Base-by-base conservation (phyloP, 2,113 vertebrate species). In the Lathamus discolor region DNA sequence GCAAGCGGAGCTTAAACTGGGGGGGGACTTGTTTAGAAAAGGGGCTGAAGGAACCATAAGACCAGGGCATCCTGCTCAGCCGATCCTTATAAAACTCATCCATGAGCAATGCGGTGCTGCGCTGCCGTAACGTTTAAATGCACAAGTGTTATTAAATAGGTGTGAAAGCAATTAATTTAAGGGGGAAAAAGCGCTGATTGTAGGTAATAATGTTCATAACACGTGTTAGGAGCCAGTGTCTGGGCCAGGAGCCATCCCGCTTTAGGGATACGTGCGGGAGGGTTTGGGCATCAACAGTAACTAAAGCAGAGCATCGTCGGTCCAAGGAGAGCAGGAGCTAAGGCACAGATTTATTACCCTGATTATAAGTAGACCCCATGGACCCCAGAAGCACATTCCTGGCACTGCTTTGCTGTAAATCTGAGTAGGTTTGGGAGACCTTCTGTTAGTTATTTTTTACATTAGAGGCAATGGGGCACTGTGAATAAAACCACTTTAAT, bases 41-140 rank as follows among this genome's bases (percentile, higher is more conserved):
- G 43, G 28, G 41, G 44, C 52, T 9, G 19, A 59, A 51, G 35
- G 48, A 64, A 3, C 33, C 41, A 4, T 14, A 3, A 82, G 81
- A 69, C 4, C 59, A 5, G 2, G 37, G 8, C 29, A 24, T 33
- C n/a, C 11, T 0, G 1, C 72, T 49, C 41, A 9, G n/a, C 2
- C n/a, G 9, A 33, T 61, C 66, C 39, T n/a, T 16, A 1, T 11
- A 4, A 35, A 68, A 37, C 7, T 2, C 33, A n/a, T 41, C 13
- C 0, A 3, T 1, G 5, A 48, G 7, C 68, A 62, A 5, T 1
- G 18, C 61, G 57, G 28, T 31, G 64, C 55, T 33, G 31, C 2
- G 9, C 4, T 14, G 18, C 44, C 22, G 19, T 1, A 0, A 3
- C 0, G 2, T 7, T 57, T 18, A 24, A n/a, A 52, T 3, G 22